These are phyloP conservation scores for Pangasius mekongensis DNA, from an alignment of 2,797 vertebrate species.

Conservation along the genomic window DNA sequence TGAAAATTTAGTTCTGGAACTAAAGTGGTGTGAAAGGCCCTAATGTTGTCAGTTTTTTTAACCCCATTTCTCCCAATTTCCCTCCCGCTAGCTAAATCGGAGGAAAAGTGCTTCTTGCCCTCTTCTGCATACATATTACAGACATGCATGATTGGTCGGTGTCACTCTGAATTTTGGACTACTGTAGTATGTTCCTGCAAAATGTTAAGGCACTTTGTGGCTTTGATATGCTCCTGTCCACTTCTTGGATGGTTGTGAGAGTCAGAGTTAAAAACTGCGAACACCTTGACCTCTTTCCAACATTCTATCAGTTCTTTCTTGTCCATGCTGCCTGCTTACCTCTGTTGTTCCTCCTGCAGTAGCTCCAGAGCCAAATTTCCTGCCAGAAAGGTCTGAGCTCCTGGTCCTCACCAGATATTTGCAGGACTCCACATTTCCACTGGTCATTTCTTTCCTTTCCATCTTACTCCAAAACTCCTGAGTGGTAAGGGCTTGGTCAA, in stretches of 20 bases:
- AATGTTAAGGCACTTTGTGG: not conserved
- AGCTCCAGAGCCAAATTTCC: conserved; percentile 58
- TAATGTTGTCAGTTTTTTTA: not conserved
- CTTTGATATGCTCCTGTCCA: not conserved
- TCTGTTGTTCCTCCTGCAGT: conserved; percentile 35
- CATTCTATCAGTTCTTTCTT: not conserved
- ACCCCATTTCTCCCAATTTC: not conserved
- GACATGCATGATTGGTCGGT: not conserved
- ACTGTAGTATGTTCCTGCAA: not conserved
- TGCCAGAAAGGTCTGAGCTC: conserved; percentile 62
- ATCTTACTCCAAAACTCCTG: not conserved
- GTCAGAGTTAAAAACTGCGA: not conserved
- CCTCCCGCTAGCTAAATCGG: not conserved
- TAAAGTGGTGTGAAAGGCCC: too few species aligned
- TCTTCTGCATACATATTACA: not conserved
- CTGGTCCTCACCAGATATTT: conserved; percentile 58
- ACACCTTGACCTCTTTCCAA: not conserved
- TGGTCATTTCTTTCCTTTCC: not conserved
- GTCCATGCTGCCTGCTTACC: not conserved
- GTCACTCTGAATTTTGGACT: not conserved
- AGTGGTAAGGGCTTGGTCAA: not conserved
- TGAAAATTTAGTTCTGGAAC: too few species aligned
- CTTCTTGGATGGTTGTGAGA: not conserved
- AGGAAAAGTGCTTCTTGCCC: not conserved
- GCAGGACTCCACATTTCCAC: conserved; percentile 44